Evolutionary conservation across 2,113 vertebrate genomes (phyloP), one percentile per base, ranked within the genome.

Genomic region (Toxotes chatareus): DNA sequence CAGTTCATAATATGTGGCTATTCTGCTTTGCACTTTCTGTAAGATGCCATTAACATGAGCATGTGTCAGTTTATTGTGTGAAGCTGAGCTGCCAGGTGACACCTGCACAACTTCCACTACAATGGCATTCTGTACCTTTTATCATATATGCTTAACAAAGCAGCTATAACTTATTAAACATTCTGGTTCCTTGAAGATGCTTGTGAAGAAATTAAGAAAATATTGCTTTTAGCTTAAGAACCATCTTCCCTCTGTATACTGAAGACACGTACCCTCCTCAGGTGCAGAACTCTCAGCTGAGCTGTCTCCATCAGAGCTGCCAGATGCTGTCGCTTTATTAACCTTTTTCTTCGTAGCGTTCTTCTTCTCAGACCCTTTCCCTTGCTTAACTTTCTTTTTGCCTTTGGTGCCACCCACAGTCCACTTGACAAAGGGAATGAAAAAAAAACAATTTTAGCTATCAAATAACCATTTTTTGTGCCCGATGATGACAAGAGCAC

Each of bases 391-490:
- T 89, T 99, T 99, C 95, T 99, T 99, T 92, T 99, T 99, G 88
- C 96, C 97, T 96, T 99, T 99, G 89, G 97, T 97, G 80, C 97
- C 98, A 80, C 97, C 97, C 64, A 99, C 98, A 42, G 98, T 99
- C 98, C 98, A 99, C 98, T 99, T 86, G 9, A 93, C 23, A 83
- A 66, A 68, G 8, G 8, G 84, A 81, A 70, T 0, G 46, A 81
- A 79, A 44, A 4, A 31, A 9, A 44, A 5, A 16, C n/a, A 69
- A n/a, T 57, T 62, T 60, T 14, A 21, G 36, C 49, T 1, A 27
- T 46, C 1, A 59, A 27, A 44, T 14, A 73, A 17, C 4, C 32
- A 1, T 46, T 38, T 47, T 2, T 11, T 16, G 55, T 31, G 31
- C 55, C 55, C 7, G 21, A 60, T 47, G 60, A 73, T 3, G 7